phyloP scores from a whole-genome alignment of 2,797 vertebrate species.

The Huso huso region DNA sequence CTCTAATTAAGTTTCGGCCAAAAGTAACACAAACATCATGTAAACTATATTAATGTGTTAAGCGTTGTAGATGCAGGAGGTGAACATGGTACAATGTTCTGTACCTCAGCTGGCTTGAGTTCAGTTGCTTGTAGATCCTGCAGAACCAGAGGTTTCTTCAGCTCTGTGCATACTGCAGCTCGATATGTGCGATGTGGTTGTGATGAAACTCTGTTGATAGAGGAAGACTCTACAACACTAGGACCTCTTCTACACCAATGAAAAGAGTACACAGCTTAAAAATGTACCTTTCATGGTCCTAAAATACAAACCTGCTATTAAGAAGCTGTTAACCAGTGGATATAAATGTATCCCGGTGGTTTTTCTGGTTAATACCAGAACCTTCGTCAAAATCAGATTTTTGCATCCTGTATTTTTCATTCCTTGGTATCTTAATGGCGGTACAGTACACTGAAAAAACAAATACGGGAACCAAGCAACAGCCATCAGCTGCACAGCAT shows the following conservation, averaged over 20 bases:
- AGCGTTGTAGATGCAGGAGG: neutral
- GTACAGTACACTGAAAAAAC: too few species aligned
- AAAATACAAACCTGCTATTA: neutral
- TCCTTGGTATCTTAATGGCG: too few species aligned
- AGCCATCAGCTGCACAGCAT: too few species aligned
- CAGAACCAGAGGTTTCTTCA: constrained; percentile 12
- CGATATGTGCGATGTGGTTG: neutral
- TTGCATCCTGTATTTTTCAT: too few species aligned
- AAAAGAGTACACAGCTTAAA: neutral
- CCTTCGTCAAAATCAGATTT: neutral
- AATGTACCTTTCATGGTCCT: neutral
- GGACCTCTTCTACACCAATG: neutral
- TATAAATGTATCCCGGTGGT: neutral
- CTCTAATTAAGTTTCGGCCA: neutral
- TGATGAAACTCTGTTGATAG: neutral
- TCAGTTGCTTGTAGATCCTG: constrained; percentile 5
- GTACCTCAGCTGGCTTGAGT: constrained; percentile 16
- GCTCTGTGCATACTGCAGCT: constrained; percentile 9
- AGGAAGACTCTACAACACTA: neutral
- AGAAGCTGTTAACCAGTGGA: neutral
- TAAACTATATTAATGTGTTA: too few species aligned
- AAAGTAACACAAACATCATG: neutral
- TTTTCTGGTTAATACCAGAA: too few species aligned
- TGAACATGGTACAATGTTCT: neutral
- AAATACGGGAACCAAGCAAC: too few species aligned